phyloP scores from a whole-genome alignment of 2,797 vertebrate genomes.

The Otus scops region DNA sequence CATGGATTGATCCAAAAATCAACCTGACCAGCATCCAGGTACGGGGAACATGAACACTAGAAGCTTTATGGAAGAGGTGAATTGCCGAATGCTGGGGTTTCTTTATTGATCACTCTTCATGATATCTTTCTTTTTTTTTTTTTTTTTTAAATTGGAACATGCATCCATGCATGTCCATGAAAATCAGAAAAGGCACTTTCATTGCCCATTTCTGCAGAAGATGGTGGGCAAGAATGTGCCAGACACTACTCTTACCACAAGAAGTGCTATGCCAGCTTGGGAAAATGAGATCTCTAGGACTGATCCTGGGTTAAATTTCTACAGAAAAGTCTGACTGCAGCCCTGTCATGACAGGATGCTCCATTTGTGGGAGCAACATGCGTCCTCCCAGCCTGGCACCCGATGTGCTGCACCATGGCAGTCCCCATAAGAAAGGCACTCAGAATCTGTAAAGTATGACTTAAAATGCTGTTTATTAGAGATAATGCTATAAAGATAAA shows the following conservation, averaged over 20 bases:
- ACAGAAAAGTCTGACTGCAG: background rate
- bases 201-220: background rate
- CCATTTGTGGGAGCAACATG: background rate
- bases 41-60: background rate
- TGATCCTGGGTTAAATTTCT: background rate
- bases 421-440: background rate
- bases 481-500: background rate
- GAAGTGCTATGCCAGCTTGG: background rate
- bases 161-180: background rate
- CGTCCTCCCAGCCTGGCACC: background rate
- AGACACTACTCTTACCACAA: background rate
- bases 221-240: background rate
- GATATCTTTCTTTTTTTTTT: background rate
- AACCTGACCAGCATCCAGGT: background rate
- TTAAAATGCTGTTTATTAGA: background rate
- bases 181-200: background rate
- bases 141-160: background rate
- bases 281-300: background rate
- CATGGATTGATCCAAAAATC: background rate
- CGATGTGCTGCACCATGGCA: rapidly evolving
- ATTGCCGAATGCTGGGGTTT: background rate
- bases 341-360: background rate
- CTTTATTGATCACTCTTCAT: background rate
- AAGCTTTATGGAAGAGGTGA: background rate
- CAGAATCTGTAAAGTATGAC: background rate